Evolutionary conservation across 2,113 vertebrate genomes (phyloP).

Genomic region (Erythrocercus mccallii): DNA sequence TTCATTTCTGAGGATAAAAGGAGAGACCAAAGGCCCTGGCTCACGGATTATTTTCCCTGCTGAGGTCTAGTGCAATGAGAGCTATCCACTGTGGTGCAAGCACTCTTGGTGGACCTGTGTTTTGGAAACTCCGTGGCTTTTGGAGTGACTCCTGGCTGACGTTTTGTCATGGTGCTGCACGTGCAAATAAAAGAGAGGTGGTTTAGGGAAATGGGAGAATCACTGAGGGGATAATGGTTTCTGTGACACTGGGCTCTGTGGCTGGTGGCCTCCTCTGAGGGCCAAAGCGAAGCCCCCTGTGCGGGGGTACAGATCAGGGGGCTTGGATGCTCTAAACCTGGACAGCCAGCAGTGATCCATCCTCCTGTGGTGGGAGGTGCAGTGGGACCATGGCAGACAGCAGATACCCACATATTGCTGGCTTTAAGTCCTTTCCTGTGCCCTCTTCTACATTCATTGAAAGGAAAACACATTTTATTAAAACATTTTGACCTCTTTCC

Average conservation of each 20-base stretch:
- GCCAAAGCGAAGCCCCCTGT: neutral
- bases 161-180: neutral
- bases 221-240: neutral
- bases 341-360: neutral
- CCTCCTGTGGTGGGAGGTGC: neutral
- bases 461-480: conserved; percentile 1
- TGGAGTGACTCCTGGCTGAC: neutral
- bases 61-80: neutral
- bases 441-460: neutral
- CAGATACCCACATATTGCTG: neutral
- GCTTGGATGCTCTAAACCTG: neutral
- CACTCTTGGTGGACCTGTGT: neutral
- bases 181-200: neutral
- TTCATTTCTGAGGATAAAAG: neutral
- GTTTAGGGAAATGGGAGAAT: neutral
- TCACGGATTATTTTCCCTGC: neutral
- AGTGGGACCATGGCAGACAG: neutral
- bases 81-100: neutral
- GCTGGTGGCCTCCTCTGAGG: neutral
- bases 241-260: rapidly evolving
- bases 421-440: neutral
- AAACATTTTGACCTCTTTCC: neutral
- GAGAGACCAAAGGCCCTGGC: neutral
- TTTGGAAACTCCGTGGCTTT: neutral
- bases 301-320: neutral